Evolutionary conservation across 2,888 invertebrate genomes (phyloP).

Genomic region (Cheilosia urbana): DNA sequence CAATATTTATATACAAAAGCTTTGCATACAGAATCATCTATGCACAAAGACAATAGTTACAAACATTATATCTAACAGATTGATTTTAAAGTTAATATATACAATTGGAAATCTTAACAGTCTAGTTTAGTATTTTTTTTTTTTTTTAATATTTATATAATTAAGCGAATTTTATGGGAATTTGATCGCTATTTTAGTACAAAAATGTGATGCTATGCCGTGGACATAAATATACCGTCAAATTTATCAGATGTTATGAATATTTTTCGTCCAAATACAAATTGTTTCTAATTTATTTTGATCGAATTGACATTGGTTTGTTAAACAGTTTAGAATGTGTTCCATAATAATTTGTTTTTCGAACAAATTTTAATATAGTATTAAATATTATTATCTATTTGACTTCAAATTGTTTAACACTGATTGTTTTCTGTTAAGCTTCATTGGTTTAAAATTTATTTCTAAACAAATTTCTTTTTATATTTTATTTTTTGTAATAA

Average conservation of each 20-base stretch:
- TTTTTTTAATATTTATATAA: conserved; percentile 3
- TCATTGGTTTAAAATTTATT: conserved; percentile 64
- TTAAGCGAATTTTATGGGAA: conserved; percentile 54
- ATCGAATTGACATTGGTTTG: conserved; percentile 45
- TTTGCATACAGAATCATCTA: conserved; percentile 1
- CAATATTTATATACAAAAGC: conserved; percentile 50
- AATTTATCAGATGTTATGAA: conserved; percentile 18
- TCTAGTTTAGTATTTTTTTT: conserved; percentile 24
- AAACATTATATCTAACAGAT: conserved; percentile 43
- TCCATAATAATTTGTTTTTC: conserved; percentile 13
- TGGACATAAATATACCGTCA: conserved; percentile 7
- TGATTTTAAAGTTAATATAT: conserved; percentile 27
- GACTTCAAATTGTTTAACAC: conserved; percentile 67
- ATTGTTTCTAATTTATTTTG: conserved; percentile 14
- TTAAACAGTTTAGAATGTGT: conserved; percentile 32
- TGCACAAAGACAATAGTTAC: conserved; percentile 2
- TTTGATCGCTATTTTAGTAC: conserved; percentile 51
- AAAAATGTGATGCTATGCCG: conserved; percentile 49
- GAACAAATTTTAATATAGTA: conserved; percentile 23
- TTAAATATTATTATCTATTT: conserved; percentile 67
- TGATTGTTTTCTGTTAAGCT: conserved; percentile 74
- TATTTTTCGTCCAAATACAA: conserved; percentile 19
- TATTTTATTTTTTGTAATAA: conserved; percentile 62
- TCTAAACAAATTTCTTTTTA: conserved; percentile 32
- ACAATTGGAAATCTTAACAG: conserved; percentile 54